A percentile compares a stretch with the other conserved stretches of the same genome.
Evolutionary conservation across 2,113 vertebrate genomes (phyloP).

Genomic region (Phyllostomus hastatus): DNA sequence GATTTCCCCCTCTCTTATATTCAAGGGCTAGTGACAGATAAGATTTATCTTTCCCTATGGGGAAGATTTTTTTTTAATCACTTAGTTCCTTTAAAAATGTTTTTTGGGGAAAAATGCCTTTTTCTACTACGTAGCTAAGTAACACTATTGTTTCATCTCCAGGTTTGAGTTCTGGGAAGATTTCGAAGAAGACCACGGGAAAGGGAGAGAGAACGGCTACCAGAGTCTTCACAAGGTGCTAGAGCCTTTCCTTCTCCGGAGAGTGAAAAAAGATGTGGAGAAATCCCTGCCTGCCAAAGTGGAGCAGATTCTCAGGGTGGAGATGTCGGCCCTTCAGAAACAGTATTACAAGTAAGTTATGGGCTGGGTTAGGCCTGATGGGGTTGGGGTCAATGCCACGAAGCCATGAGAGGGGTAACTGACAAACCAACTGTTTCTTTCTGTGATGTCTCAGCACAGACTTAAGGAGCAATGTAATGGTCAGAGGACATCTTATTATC

Average conservation of each 20-base stretch:
- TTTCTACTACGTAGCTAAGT: neutral
- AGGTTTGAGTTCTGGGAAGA: constrained; percentile 99
- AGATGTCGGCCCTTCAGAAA: constrained; percentile 97
- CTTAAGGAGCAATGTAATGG: neutral
- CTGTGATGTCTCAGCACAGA: neutral
- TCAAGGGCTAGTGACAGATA: neutral
- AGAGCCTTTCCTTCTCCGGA: constrained; percentile 95
- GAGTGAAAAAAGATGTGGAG: constrained; percentile 98
- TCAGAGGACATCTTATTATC: neutral
- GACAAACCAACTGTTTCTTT: neutral
- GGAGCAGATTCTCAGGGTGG: constrained; percentile 97
- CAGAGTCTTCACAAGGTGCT: constrained; percentile 98
- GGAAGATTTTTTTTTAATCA: neutral
- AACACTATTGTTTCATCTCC: neutral
- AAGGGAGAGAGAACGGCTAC: constrained; percentile 96
- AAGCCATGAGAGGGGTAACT: neutral
- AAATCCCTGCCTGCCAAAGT: constrained; percentile 98
- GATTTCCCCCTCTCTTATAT: neutral
- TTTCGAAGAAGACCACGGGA: constrained; percentile 97
- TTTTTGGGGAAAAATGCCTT: neutral
- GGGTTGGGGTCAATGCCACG: neutral
- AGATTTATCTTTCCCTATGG: neutral
- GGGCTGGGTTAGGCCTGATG: neutral
- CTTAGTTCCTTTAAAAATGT: neutral
- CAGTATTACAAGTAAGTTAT: constrained; percentile 96